Conservation (phyloP, 2,113 vertebrate species). For the Ginglymostoma cirratum region DNA sequence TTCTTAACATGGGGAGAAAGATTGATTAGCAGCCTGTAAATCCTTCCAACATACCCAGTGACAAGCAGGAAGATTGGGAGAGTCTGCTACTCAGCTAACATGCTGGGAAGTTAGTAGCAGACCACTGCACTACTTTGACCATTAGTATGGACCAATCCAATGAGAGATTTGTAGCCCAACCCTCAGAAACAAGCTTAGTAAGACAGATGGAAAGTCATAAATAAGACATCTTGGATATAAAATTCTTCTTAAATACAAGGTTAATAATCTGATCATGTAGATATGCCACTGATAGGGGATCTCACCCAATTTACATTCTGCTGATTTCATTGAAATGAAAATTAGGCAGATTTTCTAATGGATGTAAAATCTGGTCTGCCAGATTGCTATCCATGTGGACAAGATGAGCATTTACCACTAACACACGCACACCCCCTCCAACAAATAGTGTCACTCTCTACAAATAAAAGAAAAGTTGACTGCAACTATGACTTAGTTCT, state of each 20-base stretch:
- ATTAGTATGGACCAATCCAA: too few relatives aligned
- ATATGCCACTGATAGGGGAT: background rate
- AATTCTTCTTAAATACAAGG: background rate
- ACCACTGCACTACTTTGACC: too few relatives aligned
- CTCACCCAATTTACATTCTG: background rate
- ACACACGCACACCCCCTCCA: too few relatives aligned
- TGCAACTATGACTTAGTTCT: background rate
- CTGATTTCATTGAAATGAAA: background rate
- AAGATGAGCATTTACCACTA: background rate
- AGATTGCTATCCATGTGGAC: background rate
- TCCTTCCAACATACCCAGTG: too few relatives aligned
- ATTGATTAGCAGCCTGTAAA: too few relatives aligned
- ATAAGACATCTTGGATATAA: background rate
- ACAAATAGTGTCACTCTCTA: background rate
- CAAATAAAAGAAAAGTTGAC: background rate
- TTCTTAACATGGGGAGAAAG: too few relatives aligned
- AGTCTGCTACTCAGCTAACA: too few relatives aligned
- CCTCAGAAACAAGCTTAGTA: too few relatives aligned
- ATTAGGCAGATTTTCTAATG: background rate
- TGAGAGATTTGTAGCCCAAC: too few relatives aligned
- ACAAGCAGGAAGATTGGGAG: too few relatives aligned
- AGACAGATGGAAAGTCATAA: background rate
- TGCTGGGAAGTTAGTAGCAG: too few relatives aligned
- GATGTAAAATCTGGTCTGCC: background rate
- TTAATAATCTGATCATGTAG: background rate